Evolutionary conservation across 2,888 invertebrate species (phyloP).

Genomic region (Drosophila hamatofila): DNA sequence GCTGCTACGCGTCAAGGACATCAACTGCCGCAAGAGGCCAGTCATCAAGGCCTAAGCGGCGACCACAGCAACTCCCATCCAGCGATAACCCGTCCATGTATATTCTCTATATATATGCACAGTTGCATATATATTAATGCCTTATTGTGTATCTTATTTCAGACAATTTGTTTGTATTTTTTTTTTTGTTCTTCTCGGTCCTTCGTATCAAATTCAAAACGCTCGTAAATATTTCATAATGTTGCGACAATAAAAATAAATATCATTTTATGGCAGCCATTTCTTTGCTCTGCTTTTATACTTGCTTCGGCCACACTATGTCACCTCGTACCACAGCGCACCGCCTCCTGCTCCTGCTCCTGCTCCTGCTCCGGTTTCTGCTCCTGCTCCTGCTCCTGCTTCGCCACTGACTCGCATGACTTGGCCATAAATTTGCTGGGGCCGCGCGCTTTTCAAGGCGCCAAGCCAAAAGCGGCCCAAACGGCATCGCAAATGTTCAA

Average conservation of each 20-base stretch:
- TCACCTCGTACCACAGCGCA: constrained; percentile 5
- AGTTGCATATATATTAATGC: constrained; percentile 3
- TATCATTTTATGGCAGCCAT: constrained; percentile 75
- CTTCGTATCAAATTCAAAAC: constrained; percentile 43
- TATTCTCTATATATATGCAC: not conserved
- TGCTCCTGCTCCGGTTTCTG: not conserved
- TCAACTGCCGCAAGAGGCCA: constrained; percentile 20
- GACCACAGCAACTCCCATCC: not conserved
- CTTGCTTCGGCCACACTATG: constrained; percentile 17
- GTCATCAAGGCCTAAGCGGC: constrained; percentile 22
- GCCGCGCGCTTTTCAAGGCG: constrained; percentile 43
- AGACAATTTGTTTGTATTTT: not conserved
- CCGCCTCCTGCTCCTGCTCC: not conserved
- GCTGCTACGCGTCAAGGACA: constrained; percentile 36
- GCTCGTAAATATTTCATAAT: constrained; percentile 77
- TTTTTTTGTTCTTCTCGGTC: not conserved
- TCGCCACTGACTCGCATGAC: constrained; percentile 45
- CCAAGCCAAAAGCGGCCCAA: constrained; percentile 36
- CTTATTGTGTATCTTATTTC: constrained; percentile 2
- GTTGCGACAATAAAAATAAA: constrained; percentile 76
- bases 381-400: not conserved
- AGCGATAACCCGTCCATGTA: not conserved
- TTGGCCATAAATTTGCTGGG: constrained; percentile 66
- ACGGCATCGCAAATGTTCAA: constrained; percentile 63
- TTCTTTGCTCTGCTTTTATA: constrained; percentile 50